Base-by-base conservation (phyloP, 2,888 invertebrate species). In the Uloborus plumipes region DNA sequence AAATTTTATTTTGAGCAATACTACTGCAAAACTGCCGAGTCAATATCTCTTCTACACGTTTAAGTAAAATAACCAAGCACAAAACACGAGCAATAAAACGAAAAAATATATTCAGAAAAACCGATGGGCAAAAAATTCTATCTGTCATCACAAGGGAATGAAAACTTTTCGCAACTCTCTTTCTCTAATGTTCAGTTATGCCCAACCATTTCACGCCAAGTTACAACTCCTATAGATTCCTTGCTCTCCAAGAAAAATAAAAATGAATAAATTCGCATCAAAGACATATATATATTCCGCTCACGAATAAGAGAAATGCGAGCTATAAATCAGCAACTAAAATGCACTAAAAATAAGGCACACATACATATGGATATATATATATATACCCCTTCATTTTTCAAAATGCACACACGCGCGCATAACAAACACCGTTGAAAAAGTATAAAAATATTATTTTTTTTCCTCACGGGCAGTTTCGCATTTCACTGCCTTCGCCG, bases 291-390 rank as follows among this genome's bases (percentile, higher is more conserved):
- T 81, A 74, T 74, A 81, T 81, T 74, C 80, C 51, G 58, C 80
- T 74, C 80, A 81, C 80, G 80, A 66, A 81, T 74, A 74, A 69
- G 55, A 69, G 74, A 81, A 81, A 81, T 81, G 80, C 53, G 74
- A 74, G 61, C 74, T 81, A 81, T 81, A 81, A 81, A 81, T 81
- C 80, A 81, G 69, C 69, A 74, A 81, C 74, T 74, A 74, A 81
- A 81, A 75, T 64, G 74, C 69, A 70, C 74, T 64, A 70, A 80
- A 62, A 62, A 31, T 14, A 16, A 39, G 16, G 39, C 39, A 39
- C 39, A 39, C 39, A 39, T 39, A 39, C 39, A 39, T 39, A 39
- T 26, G 26, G 26, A 26, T 39, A 39, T 39, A 61, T 65, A 74
- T 47, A 73, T 18, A 75, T 69, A 74, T 81, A 74, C 64, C 80